These are phyloP conservation scores for Ataeniobius toweri DNA, from an alignment of 2,797 vertebrate species.

Conservation along the genomic window DNA sequence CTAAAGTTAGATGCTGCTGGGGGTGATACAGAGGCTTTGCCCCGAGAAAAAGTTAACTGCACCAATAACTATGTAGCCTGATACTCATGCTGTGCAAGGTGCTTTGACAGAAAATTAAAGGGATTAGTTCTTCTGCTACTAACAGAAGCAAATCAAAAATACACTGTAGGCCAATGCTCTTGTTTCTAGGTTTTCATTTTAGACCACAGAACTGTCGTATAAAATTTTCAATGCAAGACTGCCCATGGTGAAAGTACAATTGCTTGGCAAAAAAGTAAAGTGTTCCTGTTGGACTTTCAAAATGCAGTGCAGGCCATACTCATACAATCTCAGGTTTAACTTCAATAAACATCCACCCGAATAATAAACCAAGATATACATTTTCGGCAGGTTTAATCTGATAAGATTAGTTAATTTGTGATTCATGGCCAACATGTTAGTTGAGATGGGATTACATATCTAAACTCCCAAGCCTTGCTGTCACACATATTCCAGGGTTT, in stretches of 20 bases:
- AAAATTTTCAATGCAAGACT: slow-evolving; percentile 3
- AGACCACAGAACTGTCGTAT: slow-evolving; percentile 8
- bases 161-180: slow-evolving; percentile 12
- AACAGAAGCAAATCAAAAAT: slow-evolving; percentile 33
- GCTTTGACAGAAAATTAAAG: background rate
- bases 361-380: slow-evolving; percentile 18
- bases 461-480: slow-evolving; percentile 10
- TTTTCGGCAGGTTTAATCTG: slow-evolving; percentile 19
- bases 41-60: slow-evolving; percentile 7
- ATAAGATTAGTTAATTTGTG: slow-evolving; percentile 9
- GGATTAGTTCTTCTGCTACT: slow-evolving; percentile 13
- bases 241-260: slow-evolving; percentile 2
- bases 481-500: slow-evolving; percentile 19
- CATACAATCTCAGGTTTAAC: slow-evolving; percentile 16
- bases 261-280: background rate
- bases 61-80: slow-evolving; percentile 21
- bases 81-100: slow-evolving; percentile 25
- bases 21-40: slow-evolving; percentile 22
- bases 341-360: slow-evolving; percentile 5
- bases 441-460: slow-evolving; percentile 4
- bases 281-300: background rate
- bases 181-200: slow-evolving; percentile 18
- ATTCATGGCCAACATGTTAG: slow-evolving; percentile 16
- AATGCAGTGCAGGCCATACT: slow-evolving; percentile 8
- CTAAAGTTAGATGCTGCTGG: slow-evolving; percentile 42